These are phyloP conservation scores for Sesia bembeciformis DNA, from an alignment of 2,888 invertebrate genomes.

Conservation along the genomic window DNA sequence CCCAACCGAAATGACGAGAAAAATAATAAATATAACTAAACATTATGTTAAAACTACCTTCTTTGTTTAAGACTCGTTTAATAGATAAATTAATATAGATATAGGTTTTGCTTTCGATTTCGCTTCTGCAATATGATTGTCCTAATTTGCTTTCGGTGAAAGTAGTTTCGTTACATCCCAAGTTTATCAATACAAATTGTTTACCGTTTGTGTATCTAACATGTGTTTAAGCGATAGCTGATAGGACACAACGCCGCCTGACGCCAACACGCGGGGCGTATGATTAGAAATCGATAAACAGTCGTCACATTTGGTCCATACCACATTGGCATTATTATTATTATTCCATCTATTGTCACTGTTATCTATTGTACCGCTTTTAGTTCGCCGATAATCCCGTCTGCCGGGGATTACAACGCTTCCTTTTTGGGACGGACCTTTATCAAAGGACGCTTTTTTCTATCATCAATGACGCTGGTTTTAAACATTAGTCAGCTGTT, in stretches of 20 bases:
- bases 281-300: conserved; percentile 65
- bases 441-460: neutral
- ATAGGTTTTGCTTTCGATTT: neutral
- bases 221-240: too few relatives aligned
- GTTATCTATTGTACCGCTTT: conserved; percentile 47
- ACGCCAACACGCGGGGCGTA: conserved; percentile 33
- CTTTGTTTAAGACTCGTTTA: neutral
- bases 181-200: too few relatives aligned
- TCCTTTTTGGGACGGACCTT: conserved; percentile 11
- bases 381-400: conserved; percentile 56
- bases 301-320: conserved; percentile 44
- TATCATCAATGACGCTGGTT: neutral
- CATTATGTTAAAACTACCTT: neutral
- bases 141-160: too few relatives aligned
- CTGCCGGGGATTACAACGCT: conserved; percentile 47
- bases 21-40: neutral
- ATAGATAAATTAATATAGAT: neutral
- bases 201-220: too few relatives aligned
- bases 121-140: too few relatives aligned
- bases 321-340: neutral
- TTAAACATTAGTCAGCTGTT: neutral
- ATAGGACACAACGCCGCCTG: too few relatives aligned
- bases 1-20: too few relatives aligned
- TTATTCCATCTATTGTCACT: conserved; percentile 33
- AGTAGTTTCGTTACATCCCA: too few relatives aligned